Evolutionary conservation across 2,113 vertebrate genomes (phyloP), one percentile per base, ranked within the genome.

Genomic region (Microcebus tavaratra): DNA sequence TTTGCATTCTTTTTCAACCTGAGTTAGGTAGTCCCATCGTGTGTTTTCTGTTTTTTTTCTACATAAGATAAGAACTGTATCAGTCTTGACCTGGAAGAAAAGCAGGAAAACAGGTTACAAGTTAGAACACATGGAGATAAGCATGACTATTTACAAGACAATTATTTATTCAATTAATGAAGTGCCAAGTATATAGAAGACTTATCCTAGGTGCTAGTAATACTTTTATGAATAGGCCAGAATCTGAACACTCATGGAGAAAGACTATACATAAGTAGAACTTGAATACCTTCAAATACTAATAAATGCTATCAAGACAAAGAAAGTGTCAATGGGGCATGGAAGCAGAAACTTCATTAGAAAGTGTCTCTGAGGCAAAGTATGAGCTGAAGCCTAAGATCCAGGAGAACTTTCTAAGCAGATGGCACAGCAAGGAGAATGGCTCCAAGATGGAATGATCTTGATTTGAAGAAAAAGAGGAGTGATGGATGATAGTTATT

Each of bases 11-110:
- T 99, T 99, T 92, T 99, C 99, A 96, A 99, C 99, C 93, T 99
- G 99, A 91, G 99, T 99, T 90, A 99, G 98, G 96, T 99, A 99
- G 3, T 99, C 99, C 99, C 99, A 99, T 96, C 99, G 99, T 15
- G 87, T 94, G 96, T 99, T 99, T 90, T 99, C 98, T 0, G 97
- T 93, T 97, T 99, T 99, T 98, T 99, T 99, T 98, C 98, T 99
- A 97, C 99, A 99, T 99, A 99, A 99, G 92, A 99, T 92, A 75
- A 99, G 98, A 80, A 99, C 94, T 97, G 98, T 99, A 97, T 99
- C 99, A 25, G 99, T 99, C 99, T 99, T 99, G 55, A 99, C 98
- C 99, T 99, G 97, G 8, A 88, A 2, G 21, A 85, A 84, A 91
- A 97, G 57, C 8, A 3, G n/a, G 11, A 55, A 85, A 79, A 76